Evolutionary conservation across 1,140 invertebrate species (phyloP), one percentile per base, ranked within the genome.

Genomic region (Drosophila gunungcola): DNA sequence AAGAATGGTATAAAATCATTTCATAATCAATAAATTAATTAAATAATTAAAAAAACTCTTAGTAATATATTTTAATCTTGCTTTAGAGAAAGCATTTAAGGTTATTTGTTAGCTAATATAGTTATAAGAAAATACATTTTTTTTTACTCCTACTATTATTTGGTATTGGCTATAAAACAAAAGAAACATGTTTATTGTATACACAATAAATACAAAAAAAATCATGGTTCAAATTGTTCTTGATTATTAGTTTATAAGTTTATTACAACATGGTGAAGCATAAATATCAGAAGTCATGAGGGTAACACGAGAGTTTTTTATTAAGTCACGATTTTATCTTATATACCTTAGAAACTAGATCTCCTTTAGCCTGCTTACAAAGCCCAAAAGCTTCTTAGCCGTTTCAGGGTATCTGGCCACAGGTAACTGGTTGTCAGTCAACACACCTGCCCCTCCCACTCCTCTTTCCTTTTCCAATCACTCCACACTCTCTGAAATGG

Each of bases 371-470:
- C 62, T 36, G 43, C 25, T 36, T 1, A 25, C 32, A 34, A 43
- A 45, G 42, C 41, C 41, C 10, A 46, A 42, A 42, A 32, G 38
- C 36, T 52, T 58, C 11, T 45, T n/a, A 46, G 46, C 32, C 25
- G 32, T 57, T 48, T 58, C 45, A 70, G 54, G 36, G 67, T 56
- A 70, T 69, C 49, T 46, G 64, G 58, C 29, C 27, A 63, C 63
- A 51, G 63, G 67, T 70, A 70, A 88, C 84, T 89, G 76, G 83
- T 88, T 88, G 80, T 73, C 72, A 62, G 65, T 64, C 72, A 67
- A 61, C 32, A 45, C 38, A 12, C 49, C 27, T 53, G 12, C 49
- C 38, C 27, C 38, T 21, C n/a, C 12, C 1, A 11, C 5, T 21
- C 12, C 25, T 12, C 53, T n/a, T 21, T 2, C 39, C 25, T 16